Evolutionary conservation across 2,888 invertebrate genomes (phyloP).

Genomic region (Oithona nana): DNA sequence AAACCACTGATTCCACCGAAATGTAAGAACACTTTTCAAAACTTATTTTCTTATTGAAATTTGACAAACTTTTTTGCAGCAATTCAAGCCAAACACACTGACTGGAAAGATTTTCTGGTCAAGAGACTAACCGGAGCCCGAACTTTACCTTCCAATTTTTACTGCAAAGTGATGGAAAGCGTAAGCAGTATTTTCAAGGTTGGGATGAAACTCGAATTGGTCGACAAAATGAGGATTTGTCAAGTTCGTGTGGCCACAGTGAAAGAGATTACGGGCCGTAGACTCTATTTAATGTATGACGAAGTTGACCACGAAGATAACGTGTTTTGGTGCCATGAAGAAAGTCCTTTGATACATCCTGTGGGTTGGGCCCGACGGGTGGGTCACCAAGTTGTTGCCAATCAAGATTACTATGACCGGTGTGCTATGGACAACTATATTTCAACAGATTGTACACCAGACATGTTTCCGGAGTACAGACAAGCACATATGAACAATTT

Average conservation of each 20-base stretch:
- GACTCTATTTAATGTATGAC: constrained; percentile 74
- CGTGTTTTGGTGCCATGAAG: constrained; percentile 91
- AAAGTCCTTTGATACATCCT: constrained; percentile 80
- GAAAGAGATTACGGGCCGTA: constrained; percentile 72
- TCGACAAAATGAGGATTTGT: constrained; percentile 85
- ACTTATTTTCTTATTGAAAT: constrained; percentile 3
- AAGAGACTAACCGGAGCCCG: constrained; percentile 81
- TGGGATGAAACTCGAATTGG: constrained; percentile 73
- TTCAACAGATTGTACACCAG: constrained; percentile 57
- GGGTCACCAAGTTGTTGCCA: constrained; percentile 71
- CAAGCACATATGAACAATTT: constrained; percentile 11
- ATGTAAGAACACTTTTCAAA: constrained; percentile 33
- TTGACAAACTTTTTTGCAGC: constrained; percentile 29
- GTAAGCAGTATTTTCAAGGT: constrained; percentile 31
- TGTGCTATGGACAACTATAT: constrained; percentile 48
- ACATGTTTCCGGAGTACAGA: constrained; percentile 41
- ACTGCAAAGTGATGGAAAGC: constrained; percentile 44
- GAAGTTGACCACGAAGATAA: constrained; percentile 42
- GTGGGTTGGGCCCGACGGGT: constrained; percentile 87
- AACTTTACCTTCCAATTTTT: constrained; percentile 79
- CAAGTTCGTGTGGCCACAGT: constrained; percentile 71
- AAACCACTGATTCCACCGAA: constrained; percentile 86
- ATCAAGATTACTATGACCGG: constrained; percentile 44
- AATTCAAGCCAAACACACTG: constrained; percentile 76
- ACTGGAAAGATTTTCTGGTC: constrained; percentile 89